Percentiles rank a stretch among this genome's conserved stretches.
Conservation (phyloP, 2,113 vertebrate species). For the Nothoprocta pentlandii region DNA sequence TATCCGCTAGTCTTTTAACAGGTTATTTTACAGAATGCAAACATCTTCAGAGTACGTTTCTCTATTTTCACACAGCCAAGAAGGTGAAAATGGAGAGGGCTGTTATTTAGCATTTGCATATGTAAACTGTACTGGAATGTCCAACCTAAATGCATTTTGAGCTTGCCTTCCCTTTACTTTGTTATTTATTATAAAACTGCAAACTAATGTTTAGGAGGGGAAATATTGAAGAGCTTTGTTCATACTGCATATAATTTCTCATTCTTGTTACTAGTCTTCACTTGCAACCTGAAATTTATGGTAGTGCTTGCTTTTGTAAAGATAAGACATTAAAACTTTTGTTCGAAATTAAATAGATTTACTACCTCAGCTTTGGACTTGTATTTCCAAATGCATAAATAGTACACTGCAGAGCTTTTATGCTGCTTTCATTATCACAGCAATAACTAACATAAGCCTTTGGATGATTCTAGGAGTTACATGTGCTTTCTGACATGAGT, state of each 20-base stretch:
- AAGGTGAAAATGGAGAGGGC: not conserved
- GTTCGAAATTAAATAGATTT: not conserved
- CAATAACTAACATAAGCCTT: not conserved
- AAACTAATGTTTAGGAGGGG: not conserved
- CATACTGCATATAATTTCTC: not conserved
- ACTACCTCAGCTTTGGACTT: not conserved
- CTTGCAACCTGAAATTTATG: not conserved
- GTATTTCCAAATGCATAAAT: not conserved
- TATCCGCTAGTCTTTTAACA: not conserved
- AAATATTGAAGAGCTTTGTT: conserved; percentile 1
- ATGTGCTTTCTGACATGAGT: not conserved
- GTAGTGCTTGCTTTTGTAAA: conserved; percentile 5
- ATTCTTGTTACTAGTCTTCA: not conserved
- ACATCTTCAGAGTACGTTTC: not conserved
- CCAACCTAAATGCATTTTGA: conserved; percentile 19
- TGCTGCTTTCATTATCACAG: conserved; percentile 7
- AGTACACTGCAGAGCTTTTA: not conserved
- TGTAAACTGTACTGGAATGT: not conserved
- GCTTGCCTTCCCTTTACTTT: conserved; percentile 33
- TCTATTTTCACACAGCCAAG: not conserved
- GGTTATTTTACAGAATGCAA: not conserved
- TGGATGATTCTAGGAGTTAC: not conserved
- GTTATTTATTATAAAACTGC: not conserved
- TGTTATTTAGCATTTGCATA: not conserved
- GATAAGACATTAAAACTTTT: not conserved